Evolutionary conservation across 2,797 vertebrate species (phyloP), one percentile per base, ranked within the genome.

Genomic region (Epinephelus awoara): DNA sequence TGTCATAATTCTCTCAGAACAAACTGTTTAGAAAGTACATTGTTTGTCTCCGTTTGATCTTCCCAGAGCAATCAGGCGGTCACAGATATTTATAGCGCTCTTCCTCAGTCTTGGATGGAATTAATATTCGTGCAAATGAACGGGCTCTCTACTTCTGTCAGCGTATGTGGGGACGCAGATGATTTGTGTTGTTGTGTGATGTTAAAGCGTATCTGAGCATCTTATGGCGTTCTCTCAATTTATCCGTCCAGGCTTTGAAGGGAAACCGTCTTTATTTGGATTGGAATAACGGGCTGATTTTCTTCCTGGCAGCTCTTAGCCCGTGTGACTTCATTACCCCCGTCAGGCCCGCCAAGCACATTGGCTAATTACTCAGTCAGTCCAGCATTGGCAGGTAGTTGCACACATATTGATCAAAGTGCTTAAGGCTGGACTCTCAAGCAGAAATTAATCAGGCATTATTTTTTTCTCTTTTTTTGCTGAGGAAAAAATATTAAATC

Each of bases 321-420:
- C 54, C 61, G 69, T 65, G 81, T 85, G 80, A 91, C 91, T 94
- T 90, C 85, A 92, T 92, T 90, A 85, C 84, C 88, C 83, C 76
- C 62, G 57, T 93, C 91, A 91, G 91, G 87, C 64, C 85, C 70
- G 84, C 90, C 85, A 89, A 92, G 87, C 90, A 79, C 82, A 88
- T 79, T 79, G 93, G 91, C 92, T 94, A 95, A 94, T 94, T 94
- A 94, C 91, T 95, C 93, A 94, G 90, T 90, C 90, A 91, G 89
- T 82, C 81, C 77, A 72, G 85, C 91, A 94, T 94, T 94, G 94
- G 92, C 93, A 95, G 93, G 89, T 94, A 92, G 92, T 86, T 88
- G 81, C 94, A 92, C 90, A 82, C 84, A 61, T 93, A 95, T 95
- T 77, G 94, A 95, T 95, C 88, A 85, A 69, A 85, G 88, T 64